Base-by-base conservation (phyloP, 1,140 invertebrate genomes). In the Drosophila sp. region DNA sequence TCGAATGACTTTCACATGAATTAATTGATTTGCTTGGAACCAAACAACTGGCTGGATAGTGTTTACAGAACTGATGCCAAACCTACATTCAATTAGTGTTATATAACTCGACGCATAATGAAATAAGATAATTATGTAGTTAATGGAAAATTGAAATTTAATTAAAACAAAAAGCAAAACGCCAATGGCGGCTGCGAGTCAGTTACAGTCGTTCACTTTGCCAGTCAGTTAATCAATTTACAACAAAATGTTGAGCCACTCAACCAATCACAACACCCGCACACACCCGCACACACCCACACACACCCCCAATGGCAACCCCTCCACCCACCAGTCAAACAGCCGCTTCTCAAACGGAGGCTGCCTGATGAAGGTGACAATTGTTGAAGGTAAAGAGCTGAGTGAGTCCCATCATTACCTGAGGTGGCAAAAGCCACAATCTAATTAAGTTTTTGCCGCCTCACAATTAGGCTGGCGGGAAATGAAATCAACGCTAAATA, bases 361-460 rank as follows among this genome's bases (percentile, higher is more conserved):
- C 11, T 45, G 21, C 1, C 8, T n/a, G 29, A 0, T 21, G 29
- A 16, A 29, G 50, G 36, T 51, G 46, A 67, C 70, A 69, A 72
- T 63, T 63, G 59, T 38, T 13, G 38, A 14, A 8, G 59, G 50
- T 8, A 43, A 29, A 54, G 66, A 48, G 50, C 27, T 18, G 16
- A 56, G 27, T 38, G 25, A 40, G 13, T 65, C n/a, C 9, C 46
- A 29, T 59, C 62, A 67, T 53, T 58, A 69, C 48, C 63, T 67
- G 70, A 53, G 64, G 64, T 66, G 54, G 36, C 63, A 48, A 72
- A 58, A 18, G 62, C 53, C 53, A 32, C 63, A 82, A 78, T 71
- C 61, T 72, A 78, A 83, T 83, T 83, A 67, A 76, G 62, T 73
- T 57, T 63, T 78, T 73, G 70, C 78, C 62, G 76, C 70, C 41